Conservation (phyloP, 2,113 vertebrate genomes). For the Phylloscopus trochilus region DNA sequence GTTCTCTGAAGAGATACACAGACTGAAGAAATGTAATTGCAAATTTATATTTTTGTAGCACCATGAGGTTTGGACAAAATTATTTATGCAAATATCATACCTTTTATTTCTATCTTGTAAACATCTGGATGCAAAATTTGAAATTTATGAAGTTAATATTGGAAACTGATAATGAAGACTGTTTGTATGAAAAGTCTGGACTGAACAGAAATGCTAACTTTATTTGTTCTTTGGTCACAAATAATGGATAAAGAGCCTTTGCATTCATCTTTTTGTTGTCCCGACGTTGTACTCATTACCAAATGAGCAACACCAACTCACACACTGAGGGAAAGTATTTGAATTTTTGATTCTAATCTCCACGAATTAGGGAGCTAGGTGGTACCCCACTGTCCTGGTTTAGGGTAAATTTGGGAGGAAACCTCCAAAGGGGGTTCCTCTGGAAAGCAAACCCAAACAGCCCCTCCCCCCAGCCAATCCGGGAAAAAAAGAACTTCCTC, state of each 20-base stretch:
- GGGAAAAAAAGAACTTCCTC: no score
- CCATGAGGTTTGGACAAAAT: not conserved
- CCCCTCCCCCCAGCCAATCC: no score
- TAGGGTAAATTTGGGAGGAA: no score
- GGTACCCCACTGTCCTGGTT: not conserved
- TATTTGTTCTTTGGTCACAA: not conserved
- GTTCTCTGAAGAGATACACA: not conserved
- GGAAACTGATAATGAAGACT: not conserved
- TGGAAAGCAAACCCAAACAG: no score
- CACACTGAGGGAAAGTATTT: not conserved
- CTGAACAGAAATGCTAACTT: not conserved
- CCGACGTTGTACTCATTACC: rapidly evolving
- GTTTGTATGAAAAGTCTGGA: not conserved
- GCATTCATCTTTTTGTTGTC: not conserved
- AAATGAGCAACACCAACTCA: not conserved
- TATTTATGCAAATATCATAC: not conserved
- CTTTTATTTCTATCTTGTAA: not conserved
- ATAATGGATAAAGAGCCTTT: not conserved
- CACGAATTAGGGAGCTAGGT: not conserved
- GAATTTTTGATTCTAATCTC: not conserved
- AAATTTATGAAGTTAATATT: not conserved
- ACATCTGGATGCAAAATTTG: not conserved
- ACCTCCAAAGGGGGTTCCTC: no score
- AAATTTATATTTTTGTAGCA: not conserved
- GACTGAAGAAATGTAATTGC: not conserved